These are phyloP conservation scores for Pyrrhosoma nymphula DNA, from an alignment of 2,888 invertebrate species.

Conservation along the genomic window DNA sequence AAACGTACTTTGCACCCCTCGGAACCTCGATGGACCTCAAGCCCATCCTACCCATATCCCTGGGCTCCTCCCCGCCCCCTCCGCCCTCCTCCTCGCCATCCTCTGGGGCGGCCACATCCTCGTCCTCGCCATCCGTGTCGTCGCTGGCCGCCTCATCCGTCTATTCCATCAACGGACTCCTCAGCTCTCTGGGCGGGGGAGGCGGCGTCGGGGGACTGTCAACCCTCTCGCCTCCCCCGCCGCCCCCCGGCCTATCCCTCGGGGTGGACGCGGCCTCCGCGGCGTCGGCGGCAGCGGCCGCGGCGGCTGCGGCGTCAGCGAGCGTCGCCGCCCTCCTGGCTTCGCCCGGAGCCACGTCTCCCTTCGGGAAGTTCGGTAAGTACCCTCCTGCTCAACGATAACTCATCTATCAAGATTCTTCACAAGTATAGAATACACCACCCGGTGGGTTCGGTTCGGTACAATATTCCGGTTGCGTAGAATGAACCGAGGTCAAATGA, in stretches of 20 bases:
- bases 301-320: slow-evolving; percentile 61
- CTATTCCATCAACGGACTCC: slow-evolving; percentile 71
- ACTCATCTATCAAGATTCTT: no score
- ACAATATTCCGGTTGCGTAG: no score
- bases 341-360: slow-evolving; percentile 68
- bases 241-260: slow-evolving; percentile 58
- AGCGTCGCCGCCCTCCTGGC: slow-evolving; percentile 69
- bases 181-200: slow-evolving; percentile 68
- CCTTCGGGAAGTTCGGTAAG: slow-evolving; percentile 70
- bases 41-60: slow-evolving; percentile 53
- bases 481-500: no score
- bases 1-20: slow-evolving; percentile 1
- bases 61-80: slow-evolving; percentile 64
- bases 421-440: no score
- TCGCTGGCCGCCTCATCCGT: slow-evolving; percentile 65
- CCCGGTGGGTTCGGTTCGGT: no score
- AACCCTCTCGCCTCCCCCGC: slow-evolving; percentile 7
- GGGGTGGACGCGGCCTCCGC: slow-evolving; percentile 68
- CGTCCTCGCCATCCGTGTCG: slow-evolving; percentile 5
- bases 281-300: slow-evolving; percentile 68
- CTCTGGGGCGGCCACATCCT: slow-evolving; percentile 22
- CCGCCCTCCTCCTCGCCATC: slow-evolving; percentile 35
- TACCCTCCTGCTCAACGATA: background rate
- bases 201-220: slow-evolving; percentile 10
- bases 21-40: slow-evolving; percentile 47